Conservation (phyloP, 2,113 vertebrate genomes). For the Bombycilla garrulus region DNA sequence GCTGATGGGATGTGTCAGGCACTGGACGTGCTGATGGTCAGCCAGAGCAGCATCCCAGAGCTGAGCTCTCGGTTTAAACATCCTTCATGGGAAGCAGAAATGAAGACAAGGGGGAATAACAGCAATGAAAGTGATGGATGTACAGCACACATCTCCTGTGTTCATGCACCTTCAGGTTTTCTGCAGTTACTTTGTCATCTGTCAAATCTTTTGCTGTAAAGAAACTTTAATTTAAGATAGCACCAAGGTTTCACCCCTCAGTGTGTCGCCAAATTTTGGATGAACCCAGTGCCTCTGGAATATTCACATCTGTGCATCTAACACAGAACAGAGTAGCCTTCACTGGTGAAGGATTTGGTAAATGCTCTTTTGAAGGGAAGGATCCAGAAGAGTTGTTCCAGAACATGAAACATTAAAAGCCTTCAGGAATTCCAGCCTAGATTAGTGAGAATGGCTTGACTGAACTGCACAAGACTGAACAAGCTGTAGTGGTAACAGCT, state of each 20-base stretch:
- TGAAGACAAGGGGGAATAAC: neutral
- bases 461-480: neutral
- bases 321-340: neutral
- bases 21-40: neutral
- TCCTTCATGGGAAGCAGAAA: neutral
- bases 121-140: neutral
- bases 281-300: neutral
- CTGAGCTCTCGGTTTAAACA: neutral
- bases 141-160: neutral
- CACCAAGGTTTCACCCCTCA: neutral
- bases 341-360: neutral
- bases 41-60: neutral
- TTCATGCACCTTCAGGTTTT: neutral
- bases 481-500: neutral
- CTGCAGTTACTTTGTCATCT: neutral
- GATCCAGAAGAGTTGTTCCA: neutral
- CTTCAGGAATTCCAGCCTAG: neutral
- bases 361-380: neutral
- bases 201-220: neutral
- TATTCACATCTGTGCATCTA: neutral
- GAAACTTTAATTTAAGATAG: neutral
- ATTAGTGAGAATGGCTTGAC: neutral
- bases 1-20: neutral
- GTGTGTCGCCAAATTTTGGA: neutral
- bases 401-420: neutral